Evolutionary conservation across 2,113 vertebrate genomes (phyloP).

Genomic region (Petroica traversi): DNA sequence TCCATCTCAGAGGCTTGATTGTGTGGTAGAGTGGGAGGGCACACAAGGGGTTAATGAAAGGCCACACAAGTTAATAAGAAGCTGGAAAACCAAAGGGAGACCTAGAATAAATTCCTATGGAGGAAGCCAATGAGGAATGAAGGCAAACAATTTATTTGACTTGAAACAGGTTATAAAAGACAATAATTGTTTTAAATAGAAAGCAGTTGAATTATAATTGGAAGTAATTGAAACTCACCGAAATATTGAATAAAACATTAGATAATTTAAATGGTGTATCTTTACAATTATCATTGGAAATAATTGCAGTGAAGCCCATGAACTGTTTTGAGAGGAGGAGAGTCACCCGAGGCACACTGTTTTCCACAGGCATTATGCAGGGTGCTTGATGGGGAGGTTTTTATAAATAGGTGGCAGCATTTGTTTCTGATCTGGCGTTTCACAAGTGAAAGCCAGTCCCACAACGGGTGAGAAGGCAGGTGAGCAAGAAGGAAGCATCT

Average conservation of each 20-base stretch:
- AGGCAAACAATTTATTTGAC: slow-evolving; percentile 66
- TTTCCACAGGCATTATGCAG: not conserved
- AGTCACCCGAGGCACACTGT: slow-evolving; percentile 9
- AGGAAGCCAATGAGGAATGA: slow-evolving; percentile 36
- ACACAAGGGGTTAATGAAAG: slow-evolving; percentile 40
- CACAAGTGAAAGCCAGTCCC: not conserved
- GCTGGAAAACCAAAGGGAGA: not conserved
- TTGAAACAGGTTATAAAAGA: slow-evolving; percentile 63
- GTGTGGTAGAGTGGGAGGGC: not conserved
- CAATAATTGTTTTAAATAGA: slow-evolving; percentile 76
- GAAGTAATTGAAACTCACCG: slow-evolving; percentile 71
- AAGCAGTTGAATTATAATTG: slow-evolving; percentile 76
- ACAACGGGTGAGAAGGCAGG: not conserved
- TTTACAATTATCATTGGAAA: slow-evolving; percentile 68
- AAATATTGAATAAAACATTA: slow-evolving; percentile 83
- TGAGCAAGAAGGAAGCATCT: not conserved
- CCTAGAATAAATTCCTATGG: not conserved
- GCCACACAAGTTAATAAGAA: not conserved
- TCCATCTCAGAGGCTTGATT: not conserved
- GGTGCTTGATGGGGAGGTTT: not conserved
- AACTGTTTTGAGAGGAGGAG: not conserved
- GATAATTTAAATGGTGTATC: slow-evolving; percentile 70
- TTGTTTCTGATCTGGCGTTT: not conserved
- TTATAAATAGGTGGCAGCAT: not conserved
- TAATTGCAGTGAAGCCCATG: slow-evolving; percentile 25